Conservation (phyloP, 2,888 invertebrate species). For the Octonoba sinensis region DNA sequence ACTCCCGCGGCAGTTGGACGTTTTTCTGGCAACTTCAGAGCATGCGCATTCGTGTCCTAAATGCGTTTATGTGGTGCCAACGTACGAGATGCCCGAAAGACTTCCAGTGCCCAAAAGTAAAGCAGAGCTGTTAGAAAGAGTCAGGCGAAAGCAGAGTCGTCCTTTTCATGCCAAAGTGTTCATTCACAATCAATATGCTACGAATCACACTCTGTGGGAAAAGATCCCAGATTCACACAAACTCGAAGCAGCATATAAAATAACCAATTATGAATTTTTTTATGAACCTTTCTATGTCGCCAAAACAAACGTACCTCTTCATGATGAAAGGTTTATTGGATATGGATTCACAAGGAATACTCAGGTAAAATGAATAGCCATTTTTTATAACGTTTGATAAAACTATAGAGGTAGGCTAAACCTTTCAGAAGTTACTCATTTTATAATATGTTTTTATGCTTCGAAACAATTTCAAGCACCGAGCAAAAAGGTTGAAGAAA, state of each 20-base stretch:
- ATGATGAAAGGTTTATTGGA: slow-evolving; percentile 90
- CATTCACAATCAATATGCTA: slow-evolving; percentile 91
- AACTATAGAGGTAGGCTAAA: no score
- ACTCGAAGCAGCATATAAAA: slow-evolving; percentile 85
- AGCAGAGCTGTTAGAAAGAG: slow-evolving; percentile 81
- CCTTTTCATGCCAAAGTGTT: slow-evolving; percentile 93
- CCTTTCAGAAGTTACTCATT: no score
- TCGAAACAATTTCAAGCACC: no score
- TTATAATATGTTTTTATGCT: no score
- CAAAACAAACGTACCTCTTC: slow-evolving; percentile 83
- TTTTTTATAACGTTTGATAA: no score
- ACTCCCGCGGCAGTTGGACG: slow-evolving; percentile 80
- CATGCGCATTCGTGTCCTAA: slow-evolving; percentile 70
- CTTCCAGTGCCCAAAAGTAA: slow-evolving; percentile 85
- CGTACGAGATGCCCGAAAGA: slow-evolving; percentile 86
- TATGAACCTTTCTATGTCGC: slow-evolving; percentile 95
- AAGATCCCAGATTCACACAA: slow-evolving; percentile 57
- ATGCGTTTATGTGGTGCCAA: slow-evolving; percentile 91
- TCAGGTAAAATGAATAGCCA: slow-evolving; percentile 76
- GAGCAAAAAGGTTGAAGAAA: no score
- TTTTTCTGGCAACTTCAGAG: slow-evolving; percentile 73
- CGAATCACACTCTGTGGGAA: slow-evolving; percentile 80
- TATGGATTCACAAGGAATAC: slow-evolving; percentile 93
- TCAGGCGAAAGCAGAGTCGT: slow-evolving; percentile 84
- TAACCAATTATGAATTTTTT: slow-evolving; percentile 82